A percentile compares a stretch with the other conserved stretches of the same genome.
These are phyloP conservation scores for Eudasyphora cyanicolor DNA, from an alignment of 2,888 invertebrate species.

Conservation along the genomic window DNA sequence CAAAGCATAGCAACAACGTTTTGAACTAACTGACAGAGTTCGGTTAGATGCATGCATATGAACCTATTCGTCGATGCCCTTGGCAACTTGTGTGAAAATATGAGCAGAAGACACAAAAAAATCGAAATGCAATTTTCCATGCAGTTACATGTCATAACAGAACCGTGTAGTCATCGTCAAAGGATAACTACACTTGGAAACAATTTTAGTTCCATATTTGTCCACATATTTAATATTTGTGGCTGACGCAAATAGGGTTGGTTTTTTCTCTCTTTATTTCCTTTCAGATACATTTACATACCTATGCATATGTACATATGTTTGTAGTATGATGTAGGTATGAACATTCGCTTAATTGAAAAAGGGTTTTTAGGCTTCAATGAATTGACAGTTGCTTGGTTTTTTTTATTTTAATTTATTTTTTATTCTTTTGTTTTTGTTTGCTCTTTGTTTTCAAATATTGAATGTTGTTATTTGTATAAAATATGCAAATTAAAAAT, in stretches of 20 bases:
- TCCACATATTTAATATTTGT: neutral
- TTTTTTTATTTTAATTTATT: neutral
- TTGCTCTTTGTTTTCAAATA: neutral
- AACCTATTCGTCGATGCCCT: neutral
- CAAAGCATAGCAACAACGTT: neutral
- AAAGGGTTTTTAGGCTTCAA: constrained; percentile 11
- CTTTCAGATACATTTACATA: neutral
- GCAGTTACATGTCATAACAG: constrained; percentile 16
- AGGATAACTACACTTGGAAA: neutral
- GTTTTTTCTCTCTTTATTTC: neutral
- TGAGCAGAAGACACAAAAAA: neutral
- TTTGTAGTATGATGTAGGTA: neutral
- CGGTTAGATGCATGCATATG: neutral
- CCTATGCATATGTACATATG: neutral
- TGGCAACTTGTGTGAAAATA: neutral
- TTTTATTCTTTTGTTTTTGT: neutral
- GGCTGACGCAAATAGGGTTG: neutral
- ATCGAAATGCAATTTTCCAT: constrained; percentile 17
- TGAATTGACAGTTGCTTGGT: constrained; percentile 6
- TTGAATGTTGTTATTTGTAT: constrained; percentile 3
- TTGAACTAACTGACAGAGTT: neutral
- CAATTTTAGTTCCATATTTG: constrained; percentile 25
- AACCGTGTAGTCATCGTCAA: neutral
- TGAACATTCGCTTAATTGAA: neutral
- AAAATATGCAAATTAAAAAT: constrained; percentile 30